A percentile compares a stretch with the other conserved stretches of the same genome.
These are phyloP conservation scores for Tigriopus californicus DNA, from an alignment of 2,888 invertebrate species.

Conservation along the genomic window DNA sequence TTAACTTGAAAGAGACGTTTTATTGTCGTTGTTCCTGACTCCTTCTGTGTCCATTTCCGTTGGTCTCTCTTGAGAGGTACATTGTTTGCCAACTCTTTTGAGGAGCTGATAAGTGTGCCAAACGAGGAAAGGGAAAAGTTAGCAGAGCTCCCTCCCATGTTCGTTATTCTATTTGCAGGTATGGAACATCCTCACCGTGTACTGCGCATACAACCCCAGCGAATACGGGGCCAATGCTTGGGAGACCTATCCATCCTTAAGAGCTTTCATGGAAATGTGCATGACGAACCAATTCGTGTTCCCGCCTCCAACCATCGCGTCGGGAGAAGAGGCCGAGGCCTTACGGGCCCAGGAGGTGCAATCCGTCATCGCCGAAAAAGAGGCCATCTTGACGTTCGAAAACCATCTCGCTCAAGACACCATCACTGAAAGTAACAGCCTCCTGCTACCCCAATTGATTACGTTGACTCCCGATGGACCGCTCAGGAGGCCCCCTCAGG, in stretches of 20 bases:
- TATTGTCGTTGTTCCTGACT: too few relatives aligned
- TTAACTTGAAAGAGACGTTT: too few relatives aligned
- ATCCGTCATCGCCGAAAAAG: conserved; percentile 39
- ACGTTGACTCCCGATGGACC: conserved; percentile 66
- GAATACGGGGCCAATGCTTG: conserved; percentile 70
- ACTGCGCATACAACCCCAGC: conserved; percentile 79
- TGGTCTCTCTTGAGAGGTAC: too few relatives aligned
- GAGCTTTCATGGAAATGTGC: conserved; percentile 83
- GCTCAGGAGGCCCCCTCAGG: conserved; percentile 56
- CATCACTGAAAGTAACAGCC: conserved; percentile 71
- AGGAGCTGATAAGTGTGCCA: too few relatives aligned
- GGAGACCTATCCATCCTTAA: conserved; percentile 71
- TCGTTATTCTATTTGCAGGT: conserved; percentile 82
- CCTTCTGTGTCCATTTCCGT: too few relatives aligned
- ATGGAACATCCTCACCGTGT: conserved; percentile 65
- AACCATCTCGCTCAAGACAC: conserved; percentile 68
- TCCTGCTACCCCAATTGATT: conserved; percentile 53
- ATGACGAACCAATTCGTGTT: conserved; percentile 62
- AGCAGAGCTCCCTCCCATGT: conserved; percentile 70
- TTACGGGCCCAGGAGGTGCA: conserved; percentile 45
- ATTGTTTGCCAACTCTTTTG: too few relatives aligned
- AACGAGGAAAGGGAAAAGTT: conserved; percentile 21
- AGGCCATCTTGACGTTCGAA: conserved; percentile 69
- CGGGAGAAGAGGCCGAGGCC: conserved; percentile 38
- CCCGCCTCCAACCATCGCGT: conserved; percentile 46